Evolutionary conservation across 2,888 invertebrate genomes (phyloP), one percentile per base, ranked within the genome.

Genomic region (Harpalus rufipes): DNA sequence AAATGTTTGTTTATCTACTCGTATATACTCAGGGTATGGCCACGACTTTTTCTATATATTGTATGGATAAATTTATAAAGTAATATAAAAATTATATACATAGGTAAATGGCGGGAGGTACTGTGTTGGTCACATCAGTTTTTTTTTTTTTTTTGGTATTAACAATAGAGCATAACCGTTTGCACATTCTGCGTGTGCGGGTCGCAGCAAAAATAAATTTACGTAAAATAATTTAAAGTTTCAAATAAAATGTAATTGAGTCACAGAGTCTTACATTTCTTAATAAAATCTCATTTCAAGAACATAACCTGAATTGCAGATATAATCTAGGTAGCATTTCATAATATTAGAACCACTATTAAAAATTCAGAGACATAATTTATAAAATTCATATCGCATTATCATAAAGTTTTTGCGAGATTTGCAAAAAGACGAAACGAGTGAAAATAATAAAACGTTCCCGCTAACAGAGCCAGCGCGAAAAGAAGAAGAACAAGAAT

Each of bases 351-450:
- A 74, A 14, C 61, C 51, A 81, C 65, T 81, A 65, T 81, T 61
- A 81, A 81, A 81, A 81, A 63, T 41, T 65, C 44, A n/a, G 63
- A 81, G 51, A 41, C 58, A 81, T 68, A 51, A 81, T 56, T 81
- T 72, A 68, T 68, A 58, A 72, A 81, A 68, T 68, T 81, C 81
- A 81, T 81, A 81, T 58, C 56, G 58, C 51, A 68, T 68, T 68
- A 81, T 41, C 65, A 59, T 81, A 81, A 81, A 68, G 25, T 81
- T 81, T 81, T 81, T 81, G 81, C 72, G 18, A 80, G 80, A 80
- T 80, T 80, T 80, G 80, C 80, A 80, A 80, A 80, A 78, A 78
- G 78, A 51, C 21, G 56, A 78, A 78, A 78, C 25, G 58, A 18
- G 78, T 44, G 58, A 58, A 78, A 58, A 78, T 78, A 56, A 78